Evolutionary conservation across 2,888 invertebrate species (phyloP), one percentile per base, ranked within the genome.

Genomic region (Patella depressa): DNA sequence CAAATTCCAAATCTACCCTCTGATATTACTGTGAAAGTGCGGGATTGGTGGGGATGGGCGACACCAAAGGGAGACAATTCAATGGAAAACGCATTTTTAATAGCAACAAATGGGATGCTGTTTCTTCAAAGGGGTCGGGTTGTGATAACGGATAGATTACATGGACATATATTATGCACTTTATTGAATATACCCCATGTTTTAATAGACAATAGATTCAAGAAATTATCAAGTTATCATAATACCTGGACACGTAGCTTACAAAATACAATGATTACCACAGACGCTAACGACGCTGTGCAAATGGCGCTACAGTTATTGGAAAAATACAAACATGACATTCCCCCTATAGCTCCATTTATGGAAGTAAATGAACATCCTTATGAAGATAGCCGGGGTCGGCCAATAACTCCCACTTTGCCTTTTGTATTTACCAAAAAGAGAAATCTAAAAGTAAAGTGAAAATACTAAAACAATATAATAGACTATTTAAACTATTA

Each of bases 61-160:
- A 72, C 83, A n/a, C 74, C 76, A n/a, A 75, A 71, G 19, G 78
- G 79, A 0, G 53, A 34, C 0, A 75, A 71, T 11, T 19, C 71
- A 2, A 72, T 85, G 79, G 81, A 82, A 9, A 73, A 75, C 11
- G 59, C 79, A 1, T 78, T 80, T 65, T 72, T 79, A 1, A 77
- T 79, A 17, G 71, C 82, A 14, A 69, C 73, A 3, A 75, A 73
- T 14, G 84, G 84, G 2, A 72, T 82, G 14, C 59, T 73, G 65
- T 83, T 83, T 59, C 75, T 82, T 11, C 82, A 80, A 75, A 71
- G 83, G 19, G 84, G 84, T 3, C 76, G 82, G 3, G 80, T 84
- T 34, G 78, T 82, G 14, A 75, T 83, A 53, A 84, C 84, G 1
- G 83, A 83, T 59, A 71, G 82, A 14, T 76, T 82, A 3, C 83